Evolutionary conservation across 2,113 vertebrate genomes (phyloP), one percentile per base, ranked within the genome.

Genomic region (Micronisus gabar): DNA sequence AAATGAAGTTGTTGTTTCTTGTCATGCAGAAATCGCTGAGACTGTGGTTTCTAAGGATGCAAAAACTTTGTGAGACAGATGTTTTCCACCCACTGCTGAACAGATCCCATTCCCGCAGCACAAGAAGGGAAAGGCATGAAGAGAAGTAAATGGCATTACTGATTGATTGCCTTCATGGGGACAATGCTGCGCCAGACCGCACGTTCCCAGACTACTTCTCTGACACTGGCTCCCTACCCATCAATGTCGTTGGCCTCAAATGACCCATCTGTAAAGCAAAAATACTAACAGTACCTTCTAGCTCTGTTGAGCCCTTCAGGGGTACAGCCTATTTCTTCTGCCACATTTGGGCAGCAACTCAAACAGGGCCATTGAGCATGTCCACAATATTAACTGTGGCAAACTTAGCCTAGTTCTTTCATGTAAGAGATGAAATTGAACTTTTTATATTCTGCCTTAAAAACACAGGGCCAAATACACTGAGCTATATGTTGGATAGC

Each of bases 31-130:
- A 92, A 86, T 76, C 0, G 30, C 86, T 88, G 85, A 95, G 78
- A 55, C 34, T 56, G 81, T 87, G 66, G 74, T 82, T 92, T 93
- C 30, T 68, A 94, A 65, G 81, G 85, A 91, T 32, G 61, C 47
- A 55, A 65, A 94, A 90, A 52, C 56, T 93, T 92, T 36, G 62
- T 1, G 7, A 95, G 90, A 90, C 94, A 92, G 88, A 92, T 92
- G 88, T 93, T 96, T 86, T 93, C 88, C 74, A 92, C 92, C 62
- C 88, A 88, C 81, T 80, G 66, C 74, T 93, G 79, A 93, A 79
- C 58, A 82, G 74, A 90, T 40, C 71, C 53, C 81, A 17, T 79
- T 96, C 81, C 73, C 13, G 6, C 79, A 52, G 88, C 62, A 72
- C 65, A 59, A 58, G 0, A 2, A 88, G 70, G 53, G 53, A 74